Percentiles rank a stretch among this genome's conserved stretches.
Evolutionary conservation across 64 coral and sea anemone species (phyloP).

Genomic region (Dendrophyllia cribrosa): DNA sequence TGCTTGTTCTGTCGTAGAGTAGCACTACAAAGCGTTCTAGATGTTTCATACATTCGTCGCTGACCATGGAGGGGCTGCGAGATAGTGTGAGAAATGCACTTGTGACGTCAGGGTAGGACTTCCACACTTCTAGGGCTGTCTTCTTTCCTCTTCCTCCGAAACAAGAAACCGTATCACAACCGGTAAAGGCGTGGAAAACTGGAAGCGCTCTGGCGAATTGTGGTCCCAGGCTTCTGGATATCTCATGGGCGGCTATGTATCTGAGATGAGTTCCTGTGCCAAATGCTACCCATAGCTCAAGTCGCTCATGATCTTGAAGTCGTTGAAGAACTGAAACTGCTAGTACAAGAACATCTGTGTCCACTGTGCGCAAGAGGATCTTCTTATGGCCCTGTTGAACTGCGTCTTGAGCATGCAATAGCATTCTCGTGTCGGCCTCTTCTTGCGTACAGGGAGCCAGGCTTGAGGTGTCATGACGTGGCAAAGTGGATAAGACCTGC

Average conservation of each 20-base stretch:
- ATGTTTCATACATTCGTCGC: conserved; percentile 37
- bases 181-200: conserved; percentile 46
- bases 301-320: background rate
- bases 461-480: background rate
- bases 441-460: too few species aligned
- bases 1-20: conserved; percentile 49
- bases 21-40: conserved; percentile 41
- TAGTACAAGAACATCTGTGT: background rate
- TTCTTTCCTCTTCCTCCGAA: conserved; percentile 33
- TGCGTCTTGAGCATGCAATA: too few species aligned
- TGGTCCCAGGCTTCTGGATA: conserved; percentile 18
- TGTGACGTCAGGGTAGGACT: conserved; percentile 26
- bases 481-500: background rate
- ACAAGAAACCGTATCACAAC: conserved; percentile 51
- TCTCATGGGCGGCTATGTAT: conserved; percentile 59
- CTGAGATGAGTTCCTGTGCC: conserved; percentile 39
- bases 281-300: conserved; percentile 54
- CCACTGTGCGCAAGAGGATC: too few species aligned
- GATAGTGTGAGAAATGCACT: conserved; percentile 13
- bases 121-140: conserved; percentile 31
- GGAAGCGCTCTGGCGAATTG: conserved; percentile 18
- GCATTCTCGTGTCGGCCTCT: too few species aligned
- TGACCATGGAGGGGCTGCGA: background rate
- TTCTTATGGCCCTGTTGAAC: too few species aligned
- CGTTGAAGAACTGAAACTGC: background rate